Evolutionary conservation across 2,888 invertebrate species (phyloP).

Genomic region (Trissoscelio sp.): DNA sequence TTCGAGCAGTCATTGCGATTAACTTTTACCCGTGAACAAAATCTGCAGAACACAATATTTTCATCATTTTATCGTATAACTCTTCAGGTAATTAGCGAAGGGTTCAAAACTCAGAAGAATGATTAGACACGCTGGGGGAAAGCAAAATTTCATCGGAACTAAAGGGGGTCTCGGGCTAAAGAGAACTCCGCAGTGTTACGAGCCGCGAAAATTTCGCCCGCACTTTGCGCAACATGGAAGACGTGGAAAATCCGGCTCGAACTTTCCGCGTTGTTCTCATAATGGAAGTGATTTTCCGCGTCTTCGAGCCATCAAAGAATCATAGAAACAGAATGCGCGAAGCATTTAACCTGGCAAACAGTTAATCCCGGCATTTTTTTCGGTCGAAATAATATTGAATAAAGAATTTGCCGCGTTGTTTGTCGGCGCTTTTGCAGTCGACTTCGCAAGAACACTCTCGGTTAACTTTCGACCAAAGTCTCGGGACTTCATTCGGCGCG

Average conservation of each 20-base stretch:
- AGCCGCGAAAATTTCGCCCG: conserved; percentile 73
- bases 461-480: conserved; percentile 49
- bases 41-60: conserved; percentile 66
- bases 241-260: conserved; percentile 67
- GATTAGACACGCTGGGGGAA: conserved; percentile 72
- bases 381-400: conserved; percentile 42
- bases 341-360: conserved; percentile 6
- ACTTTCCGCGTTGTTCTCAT: conserved; percentile 31
- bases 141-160: conserved; percentile 71
- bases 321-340: conserved; percentile 20
- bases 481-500: conserved; percentile 29
- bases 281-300: conserved; percentile 51
- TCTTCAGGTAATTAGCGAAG: conserved; percentile 76
- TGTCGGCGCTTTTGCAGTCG: conserved; percentile 39
- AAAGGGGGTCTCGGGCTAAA: conserved; percentile 69
- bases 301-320: conserved; percentile 38
- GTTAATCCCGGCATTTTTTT: conserved; percentile 41
- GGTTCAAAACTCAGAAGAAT: conserved; percentile 78
- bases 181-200: conserved; percentile 68
- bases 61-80: conserved; percentile 74
- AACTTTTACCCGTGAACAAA: conserved; percentile 24
- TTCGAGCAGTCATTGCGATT: conserved; percentile 38
- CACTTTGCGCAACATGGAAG: conserved; percentile 71
- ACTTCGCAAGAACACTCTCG: conserved; percentile 27
- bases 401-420: conserved; percentile 35